Conservation (phyloP, 2,888 invertebrate species). For the Nasonia oneida region DNA sequence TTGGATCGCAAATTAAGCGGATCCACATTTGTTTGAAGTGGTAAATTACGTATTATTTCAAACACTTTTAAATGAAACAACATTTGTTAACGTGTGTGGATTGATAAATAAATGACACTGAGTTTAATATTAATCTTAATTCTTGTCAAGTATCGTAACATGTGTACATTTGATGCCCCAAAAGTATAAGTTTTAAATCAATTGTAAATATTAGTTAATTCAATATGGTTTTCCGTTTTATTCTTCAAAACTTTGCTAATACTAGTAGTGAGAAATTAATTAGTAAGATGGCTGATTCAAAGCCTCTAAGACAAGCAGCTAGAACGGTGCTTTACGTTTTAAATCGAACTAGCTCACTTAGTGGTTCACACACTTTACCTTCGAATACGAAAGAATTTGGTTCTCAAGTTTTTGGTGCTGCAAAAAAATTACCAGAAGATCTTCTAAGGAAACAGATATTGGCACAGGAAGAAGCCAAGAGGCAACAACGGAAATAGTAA, state of each 20-base stretch:
- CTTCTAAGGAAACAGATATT: conserved; percentile 85
- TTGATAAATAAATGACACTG: no score
- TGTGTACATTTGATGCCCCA: conserved; percentile 88
- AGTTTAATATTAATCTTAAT: conserved; percentile 73
- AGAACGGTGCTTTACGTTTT: conserved; percentile 88
- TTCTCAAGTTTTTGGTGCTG: conserved; percentile 66
- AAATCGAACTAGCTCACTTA: conserved; percentile 81
- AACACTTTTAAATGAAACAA: no score
- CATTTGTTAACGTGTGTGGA: no score
- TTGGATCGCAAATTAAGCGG: no score
- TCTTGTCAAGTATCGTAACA: conserved; percentile 93
- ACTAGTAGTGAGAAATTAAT: conserved; percentile 90
- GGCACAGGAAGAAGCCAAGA: conserved; percentile 82
- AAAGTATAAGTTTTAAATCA: conserved; percentile 76
- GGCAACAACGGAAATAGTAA: conserved; percentile 63
- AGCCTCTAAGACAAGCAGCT: conserved; percentile 90
- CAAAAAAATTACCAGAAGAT: conserved; percentile 82
- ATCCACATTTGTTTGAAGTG: no score
- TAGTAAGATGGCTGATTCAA: conserved; percentile 90
- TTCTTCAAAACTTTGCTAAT: conserved; percentile 87
- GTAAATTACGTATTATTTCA: no score
- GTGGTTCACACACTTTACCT: conserved; percentile 64
- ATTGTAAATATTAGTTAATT: conserved; percentile 57
- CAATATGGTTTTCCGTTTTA: conserved; percentile 86
- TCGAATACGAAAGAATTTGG: conserved; percentile 70